phyloP scores from a whole-genome alignment of 2,113 vertebrate genomes.

The Podarcis raffonei region DNA sequence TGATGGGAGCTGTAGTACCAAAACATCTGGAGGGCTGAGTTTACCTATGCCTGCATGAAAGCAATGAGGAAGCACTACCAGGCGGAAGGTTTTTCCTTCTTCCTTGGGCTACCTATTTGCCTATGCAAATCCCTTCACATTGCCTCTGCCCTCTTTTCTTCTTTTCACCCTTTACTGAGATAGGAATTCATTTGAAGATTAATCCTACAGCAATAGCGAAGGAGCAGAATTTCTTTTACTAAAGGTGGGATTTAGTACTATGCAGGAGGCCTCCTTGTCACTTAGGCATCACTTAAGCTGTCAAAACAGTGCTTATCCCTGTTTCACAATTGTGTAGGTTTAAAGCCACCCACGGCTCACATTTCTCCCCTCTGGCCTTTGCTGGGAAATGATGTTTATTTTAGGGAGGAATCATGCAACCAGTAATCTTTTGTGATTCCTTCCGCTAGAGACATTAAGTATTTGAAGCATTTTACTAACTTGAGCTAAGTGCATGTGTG shows the following conservation, averaged over 20 bases:
- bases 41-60: not conserved
- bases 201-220: not conserved
- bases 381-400: not conserved
- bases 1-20: no score
- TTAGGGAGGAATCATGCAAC: not conserved
- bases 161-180: not conserved
- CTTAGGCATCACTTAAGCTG: conserved; percentile 6
- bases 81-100: not conserved
- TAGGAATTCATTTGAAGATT: not conserved
- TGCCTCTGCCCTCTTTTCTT: not conserved
- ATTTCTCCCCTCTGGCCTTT: not conserved
- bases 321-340: not conserved
- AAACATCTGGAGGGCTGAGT: no score
- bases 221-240: not conserved
- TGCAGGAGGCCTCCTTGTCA: not conserved
- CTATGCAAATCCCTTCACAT: not conserved
- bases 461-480: not conserved
- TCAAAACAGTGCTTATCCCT: conserved; percentile 7
- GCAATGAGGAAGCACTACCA: not conserved
- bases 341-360: not conserved
- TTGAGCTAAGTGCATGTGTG: not conserved
- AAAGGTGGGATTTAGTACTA: not conserved
- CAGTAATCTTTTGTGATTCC: not conserved
- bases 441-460: no score
- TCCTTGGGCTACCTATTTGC: not conserved